Percentiles rank a stretch among this genome's conserved stretches.
phyloP scores from a whole-genome alignment of 92 coral and sea anemone genomes.

The Metridium senile region DNA sequence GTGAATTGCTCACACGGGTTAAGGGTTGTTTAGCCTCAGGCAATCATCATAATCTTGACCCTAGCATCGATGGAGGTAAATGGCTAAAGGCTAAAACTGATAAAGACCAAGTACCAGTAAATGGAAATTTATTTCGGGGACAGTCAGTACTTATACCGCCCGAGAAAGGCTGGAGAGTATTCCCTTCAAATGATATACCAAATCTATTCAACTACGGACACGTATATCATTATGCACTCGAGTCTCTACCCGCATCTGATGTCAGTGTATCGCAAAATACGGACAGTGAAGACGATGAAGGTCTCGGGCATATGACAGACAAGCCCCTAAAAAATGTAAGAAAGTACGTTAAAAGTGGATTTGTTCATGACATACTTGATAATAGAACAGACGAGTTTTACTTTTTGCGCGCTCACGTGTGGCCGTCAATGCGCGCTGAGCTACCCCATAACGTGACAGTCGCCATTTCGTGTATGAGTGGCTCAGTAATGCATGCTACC shows the following conservation, averaged over 20 bases:
- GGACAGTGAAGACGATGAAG: slow-evolving; percentile 23
- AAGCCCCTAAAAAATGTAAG: slow-evolving; percentile 45
- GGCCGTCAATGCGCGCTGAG: slow-evolving; percentile 61
- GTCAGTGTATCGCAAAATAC: slow-evolving; percentile 8
- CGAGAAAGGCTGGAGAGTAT: slow-evolving; percentile 40
- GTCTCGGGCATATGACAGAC: slow-evolving; percentile 63
- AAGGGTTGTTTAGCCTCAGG: slow-evolving; percentile 33
- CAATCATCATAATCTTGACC: slow-evolving; percentile 38
- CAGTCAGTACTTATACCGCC: slow-evolving; percentile 24
- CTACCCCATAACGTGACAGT: slow-evolving; percentile 58
- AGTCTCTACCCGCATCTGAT: slow-evolving; percentile 13
- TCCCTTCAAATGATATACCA: slow-evolving; percentile 50
- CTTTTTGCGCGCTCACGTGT: slow-evolving; percentile 58
- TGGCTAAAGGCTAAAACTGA: slow-evolving; percentile 46
- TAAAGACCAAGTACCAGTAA: neutral
- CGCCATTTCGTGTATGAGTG: slow-evolving; percentile 38
- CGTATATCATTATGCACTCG: slow-evolving; percentile 50
- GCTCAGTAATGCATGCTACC: slow-evolving; percentile 52
- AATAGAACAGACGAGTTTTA: slow-evolving; percentile 31
- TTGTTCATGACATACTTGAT: slow-evolving; percentile 47
- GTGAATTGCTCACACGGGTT: slow-evolving; percentile 41
- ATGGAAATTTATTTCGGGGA: neutral
- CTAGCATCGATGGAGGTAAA: slow-evolving; percentile 54
- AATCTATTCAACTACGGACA: slow-evolving; percentile 62
- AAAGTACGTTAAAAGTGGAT: slow-evolving; percentile 34